Base-by-base conservation (phyloP, 2,113 vertebrate genomes). In the Epinephelus moara region DNA sequence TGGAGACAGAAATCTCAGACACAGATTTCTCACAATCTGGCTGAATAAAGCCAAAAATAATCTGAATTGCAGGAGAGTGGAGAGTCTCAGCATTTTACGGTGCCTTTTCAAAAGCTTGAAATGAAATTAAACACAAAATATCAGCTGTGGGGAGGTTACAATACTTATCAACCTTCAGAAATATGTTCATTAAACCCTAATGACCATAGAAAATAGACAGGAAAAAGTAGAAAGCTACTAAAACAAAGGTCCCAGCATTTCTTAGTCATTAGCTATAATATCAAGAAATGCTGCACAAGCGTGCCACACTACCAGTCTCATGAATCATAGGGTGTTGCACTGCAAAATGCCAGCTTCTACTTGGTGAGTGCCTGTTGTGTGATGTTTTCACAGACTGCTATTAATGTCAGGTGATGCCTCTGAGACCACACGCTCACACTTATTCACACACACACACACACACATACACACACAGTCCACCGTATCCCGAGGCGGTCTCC, bases 371-470 rank as follows among this genome's bases (percentile, higher is more conserved):
- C 33, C 52, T 86, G 45, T 63, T 71, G 73, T 76, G 77, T 19
- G 80, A 80, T 42, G 62, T 63, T 75, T 78, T 83, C 63, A 66
- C 86, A 87, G 61, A 75, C 70, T 85, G 70, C 73, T 79, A 30
- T 91, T 91, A 86, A 87, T 80, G 75, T 81, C 70, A 90, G 83
- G 80, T 89, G 75, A 76, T 86, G 75, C 88, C 70, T 85, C 37
- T 37, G 88, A 86, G 85, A 87, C 74, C 40, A 50, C 53, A 71
- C 83, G 33, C 80, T 59, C 75, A 47, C 72, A 57, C 85, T 57
- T 45, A 72, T 11, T 52, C 57, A 84, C 86, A 47, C 80, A 77
- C 81, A 79, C 80, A 77, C 81, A 79, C 85, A 88, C 27, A 27
- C 27, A 27, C 85, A 81, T 81, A 79, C 70, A 74, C 89, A 81